Base-by-base conservation (phyloP, 2,113 vertebrate species). In the Tachysurus vachellii region DNA sequence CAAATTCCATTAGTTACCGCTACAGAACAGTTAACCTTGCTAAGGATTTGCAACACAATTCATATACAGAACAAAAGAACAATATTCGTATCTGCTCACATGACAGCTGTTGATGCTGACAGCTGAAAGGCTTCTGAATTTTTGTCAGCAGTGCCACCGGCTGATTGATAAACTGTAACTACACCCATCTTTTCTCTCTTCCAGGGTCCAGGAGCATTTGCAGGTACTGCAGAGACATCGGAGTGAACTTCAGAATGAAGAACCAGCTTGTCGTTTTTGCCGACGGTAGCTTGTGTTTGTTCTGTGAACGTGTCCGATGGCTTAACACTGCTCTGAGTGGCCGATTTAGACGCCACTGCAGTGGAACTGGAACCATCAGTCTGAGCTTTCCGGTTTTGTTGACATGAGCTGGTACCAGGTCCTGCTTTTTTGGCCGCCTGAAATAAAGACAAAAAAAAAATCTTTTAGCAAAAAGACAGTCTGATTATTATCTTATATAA, bases 311-410 rank as follows among this genome's bases (percentile, higher is more conserved):
- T 47, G 57, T 56, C 31, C 16, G 21, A 47, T 5, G 10, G 1
- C 21, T 19, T 42, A 31, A 77, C 75, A 3, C n/a, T 62, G 31
- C 59, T 80, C 89, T 95, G 95, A 88, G 90, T 94, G 61, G 96
- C 94, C 28, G 94, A 95, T 88, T 96, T 94, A 0, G 94, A 94
- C 84, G 94, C 94, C 79, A 95, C 95, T 17, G 87, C 42, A 23
- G 79, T 17, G 36, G 79, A n/a, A 61, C 44, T 77, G 7, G 77
- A 61, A 79, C 70, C 83, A 59, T 91, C 86, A 56, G 53, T 19
- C 2, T 84, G 28, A 87, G 86, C 82, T 71, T 82, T 83, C 75
- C 76, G 79, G 73, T 88, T 89, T 81, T 81, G 85, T 36, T 80
- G 62, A 82, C 68, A 26, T 4, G 79, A 23, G 8, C 80, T 90